Evolutionary conservation across 2,797 vertebrate species (phyloP).

Genomic region (Lutjanus campechanus): DNA sequence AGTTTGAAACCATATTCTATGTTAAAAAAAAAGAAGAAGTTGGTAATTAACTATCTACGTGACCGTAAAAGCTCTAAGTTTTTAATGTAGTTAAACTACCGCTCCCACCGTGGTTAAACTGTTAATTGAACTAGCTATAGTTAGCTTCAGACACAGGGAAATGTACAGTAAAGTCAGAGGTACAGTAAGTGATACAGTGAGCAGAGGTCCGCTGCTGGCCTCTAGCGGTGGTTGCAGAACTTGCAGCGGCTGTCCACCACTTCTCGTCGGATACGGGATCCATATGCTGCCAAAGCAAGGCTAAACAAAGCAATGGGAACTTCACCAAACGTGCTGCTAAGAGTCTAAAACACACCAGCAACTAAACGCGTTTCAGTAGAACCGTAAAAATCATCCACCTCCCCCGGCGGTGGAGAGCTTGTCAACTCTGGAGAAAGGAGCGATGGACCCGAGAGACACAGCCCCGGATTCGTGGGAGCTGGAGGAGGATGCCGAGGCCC

Average conservation of each 20-base stretch:
- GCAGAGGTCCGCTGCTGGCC: slow-evolving; percentile 37
- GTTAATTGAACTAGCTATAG: no score
- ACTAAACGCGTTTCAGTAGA: slow-evolving; percentile 40
- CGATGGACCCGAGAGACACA: slow-evolving; percentile 93
- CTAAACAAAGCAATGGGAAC: slow-evolving; percentile 78
- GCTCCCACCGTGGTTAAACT: no score
- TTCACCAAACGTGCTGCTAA: slow-evolving; percentile 82
- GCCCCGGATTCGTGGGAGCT: slow-evolving; percentile 99
- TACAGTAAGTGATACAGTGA: background rate
- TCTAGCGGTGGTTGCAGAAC: slow-evolving; percentile 45
- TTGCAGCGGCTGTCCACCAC: slow-evolving; percentile 44
- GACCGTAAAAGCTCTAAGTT: no score
- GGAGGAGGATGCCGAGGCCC: slow-evolving; percentile 93
- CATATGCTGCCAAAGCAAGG: slow-evolving; percentile 74
- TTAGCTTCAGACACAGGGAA: background rate
- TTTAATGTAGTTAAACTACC: no score
- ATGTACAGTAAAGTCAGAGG: background rate
- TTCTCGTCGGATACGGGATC: slow-evolving; percentile 64
- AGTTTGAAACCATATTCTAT: no score
- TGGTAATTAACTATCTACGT: no score
- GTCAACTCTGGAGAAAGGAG: slow-evolving; percentile 69
- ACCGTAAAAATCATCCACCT: background rate
- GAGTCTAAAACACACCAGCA: slow-evolving; percentile 74
- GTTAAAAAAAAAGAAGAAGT: no score
- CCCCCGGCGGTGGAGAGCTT: slow-evolving; percentile 27